Conservation (phyloP, 1,140 invertebrate genomes). For the Tribolium madens region DNA sequence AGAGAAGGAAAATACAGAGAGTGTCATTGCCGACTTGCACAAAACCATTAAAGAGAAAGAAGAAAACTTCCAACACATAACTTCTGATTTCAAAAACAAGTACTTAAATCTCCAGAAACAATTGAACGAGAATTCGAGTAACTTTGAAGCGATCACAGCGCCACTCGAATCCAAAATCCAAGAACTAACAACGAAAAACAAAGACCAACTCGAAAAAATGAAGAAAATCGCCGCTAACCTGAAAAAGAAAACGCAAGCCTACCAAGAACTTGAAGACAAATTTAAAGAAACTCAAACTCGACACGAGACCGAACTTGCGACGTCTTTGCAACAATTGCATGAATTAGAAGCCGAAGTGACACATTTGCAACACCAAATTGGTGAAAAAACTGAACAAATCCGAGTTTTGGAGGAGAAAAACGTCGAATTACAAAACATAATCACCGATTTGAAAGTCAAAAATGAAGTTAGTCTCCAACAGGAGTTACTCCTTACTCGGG, state of each 20-base stretch:
- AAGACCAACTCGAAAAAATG: constrained; percentile 77
- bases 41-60: constrained; percentile 69
- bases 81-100: constrained; percentile 64
- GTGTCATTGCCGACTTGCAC: constrained; percentile 64
- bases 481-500: constrained; percentile 46
- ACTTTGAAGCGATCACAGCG: constrained; percentile 60
- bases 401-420: constrained; percentile 41
- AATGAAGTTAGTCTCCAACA: constrained; percentile 55
- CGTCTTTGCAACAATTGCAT: constrained; percentile 62
- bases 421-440: constrained; percentile 48
- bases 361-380: constrained; percentile 45
- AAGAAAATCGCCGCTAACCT: constrained; percentile 81
- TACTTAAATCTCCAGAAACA: constrained; percentile 65
- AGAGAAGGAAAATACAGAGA: constrained; percentile 59
- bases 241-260: constrained; percentile 77
- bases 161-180: constrained; percentile 66
- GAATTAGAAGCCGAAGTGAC: constrained; percentile 53
- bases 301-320: constrained; percentile 60
- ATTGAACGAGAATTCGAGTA: constrained; percentile 58
- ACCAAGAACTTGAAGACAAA: constrained; percentile 74
- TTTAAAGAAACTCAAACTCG: constrained; percentile 63
- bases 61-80: constrained; percentile 70
- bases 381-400: constrained; percentile 43
- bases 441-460: constrained; percentile 51
- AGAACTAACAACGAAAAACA: constrained; percentile 65